Evolutionary conservation across 1,140 invertebrate species (phyloP), one percentile per base, ranked within the genome.

Genomic region (Diprion similis): DNA sequence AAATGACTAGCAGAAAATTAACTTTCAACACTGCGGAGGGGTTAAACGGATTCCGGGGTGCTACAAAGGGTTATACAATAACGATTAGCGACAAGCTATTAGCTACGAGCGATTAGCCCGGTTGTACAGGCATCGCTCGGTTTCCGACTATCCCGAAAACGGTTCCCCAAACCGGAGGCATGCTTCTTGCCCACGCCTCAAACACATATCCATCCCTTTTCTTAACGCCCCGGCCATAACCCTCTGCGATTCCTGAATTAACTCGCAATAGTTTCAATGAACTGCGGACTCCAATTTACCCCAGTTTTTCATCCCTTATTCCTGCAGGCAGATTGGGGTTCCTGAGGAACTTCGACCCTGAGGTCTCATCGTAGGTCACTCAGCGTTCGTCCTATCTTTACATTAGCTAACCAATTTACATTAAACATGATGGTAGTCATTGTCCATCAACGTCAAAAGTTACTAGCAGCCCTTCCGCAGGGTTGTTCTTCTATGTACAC

Each of bases 11-110:
- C 24, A 37, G 24, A 37, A 37, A 37, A 37, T 37, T 37, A 37
- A 37, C 24, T 37, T 37, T 37, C 24, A 37, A 37, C 24, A 37
- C 24, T 37, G 24, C 24, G 24, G 24, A 37, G 24, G 24, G 24
- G 24, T 37, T 37, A 37, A 37, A 37, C 24, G 24, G 24, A 37
- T 37, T 37, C 24, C 24, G 24, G 24, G 24, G 24, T 37, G 24
- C 24, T 37, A 37, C 24, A 37, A 37, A 13, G 51, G 8, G 51
- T 6, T 17, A 17, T 6, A 13, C n/a, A 59, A 59, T 59, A 59
- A 59, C 51, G 51, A 59, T 59, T 59, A 59, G 51, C 51, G 51
- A 59, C n/a, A 15, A 59, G 11, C 51, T 59, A 59, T 59, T 59
- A 59, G 51, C n/a, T 13, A 59, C 51, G 51, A 59, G 51, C 51